Percentiles rank a stretch among this genome's conserved stretches.
These are phyloP conservation scores for Heterodera carotae DNA, from an alignment of 1,140 invertebrate genomes.

Conservation along the genomic window DNA sequence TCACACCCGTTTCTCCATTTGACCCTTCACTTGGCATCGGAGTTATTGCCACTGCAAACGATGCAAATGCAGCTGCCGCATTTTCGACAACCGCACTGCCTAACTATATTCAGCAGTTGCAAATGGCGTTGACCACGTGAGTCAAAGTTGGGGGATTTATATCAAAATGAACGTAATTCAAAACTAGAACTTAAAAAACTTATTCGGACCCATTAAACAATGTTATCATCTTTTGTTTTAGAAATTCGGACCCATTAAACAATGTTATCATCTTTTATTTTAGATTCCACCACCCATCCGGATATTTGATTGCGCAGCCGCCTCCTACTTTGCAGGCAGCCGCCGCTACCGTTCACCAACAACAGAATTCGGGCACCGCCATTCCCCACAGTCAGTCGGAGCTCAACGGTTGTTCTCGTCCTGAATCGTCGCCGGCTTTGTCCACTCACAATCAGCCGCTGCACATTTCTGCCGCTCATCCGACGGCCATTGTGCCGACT, in stretches of 20 bases:
- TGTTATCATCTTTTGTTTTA: conserved; percentile 4
- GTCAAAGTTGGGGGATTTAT: too few species aligned
- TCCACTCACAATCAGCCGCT: not conserved
- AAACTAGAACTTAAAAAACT: too few species aligned
- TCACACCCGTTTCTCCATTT: conserved; percentile 50
- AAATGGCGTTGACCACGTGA: conserved; percentile 25
- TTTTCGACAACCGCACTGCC: not conserved
- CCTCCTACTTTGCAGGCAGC: conserved; percentile 14
- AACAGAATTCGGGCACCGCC: not conserved
- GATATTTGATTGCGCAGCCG: conserved; percentile 17
- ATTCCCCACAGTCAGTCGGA: not conserved
- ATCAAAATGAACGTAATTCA: too few species aligned
- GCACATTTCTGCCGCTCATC: not conserved
- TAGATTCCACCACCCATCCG: conserved; percentile 19
- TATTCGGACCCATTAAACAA: too few species aligned
- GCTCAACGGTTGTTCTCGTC: not conserved
- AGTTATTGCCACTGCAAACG: too few species aligned
- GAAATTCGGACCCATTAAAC: too few species aligned
- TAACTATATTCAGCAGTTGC: conserved; percentile 21
- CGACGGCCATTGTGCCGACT: not conserved
- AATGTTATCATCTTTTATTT: too few species aligned
- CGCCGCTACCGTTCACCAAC: not conserved
- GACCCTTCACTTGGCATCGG: too few species aligned
- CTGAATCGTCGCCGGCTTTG: not conserved
- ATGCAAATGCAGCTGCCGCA: too few species aligned